These are phyloP conservation scores for Condylura cristata DNA, from an alignment of 2,113 vertebrate genomes.

Conservation along the genomic window DNA sequence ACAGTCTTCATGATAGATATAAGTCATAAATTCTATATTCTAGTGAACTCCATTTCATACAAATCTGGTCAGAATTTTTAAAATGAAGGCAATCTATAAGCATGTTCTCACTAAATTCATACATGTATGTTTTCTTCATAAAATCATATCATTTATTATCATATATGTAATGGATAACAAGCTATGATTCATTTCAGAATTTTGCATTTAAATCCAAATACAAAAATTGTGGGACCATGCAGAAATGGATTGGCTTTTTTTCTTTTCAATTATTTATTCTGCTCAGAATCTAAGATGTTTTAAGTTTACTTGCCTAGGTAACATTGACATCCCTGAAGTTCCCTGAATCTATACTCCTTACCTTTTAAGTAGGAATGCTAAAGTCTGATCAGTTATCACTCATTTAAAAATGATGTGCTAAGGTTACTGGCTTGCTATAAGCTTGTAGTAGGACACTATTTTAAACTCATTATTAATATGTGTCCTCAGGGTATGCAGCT, in stretches of 20 bases:
- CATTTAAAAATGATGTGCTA: conserved; percentile 46
- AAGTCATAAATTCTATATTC: not conserved
- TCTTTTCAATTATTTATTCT: not conserved
- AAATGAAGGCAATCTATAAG: not conserved
- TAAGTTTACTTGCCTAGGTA: not conserved
- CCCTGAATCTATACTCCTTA: not conserved
- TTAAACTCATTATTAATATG: conserved; percentile 55
- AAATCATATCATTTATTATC: too few species aligned
- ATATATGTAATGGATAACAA: too few species aligned
- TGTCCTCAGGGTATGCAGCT: conserved; percentile 43
- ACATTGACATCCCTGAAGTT: conserved; percentile 17
- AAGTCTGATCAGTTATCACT: conserved; percentile 58
- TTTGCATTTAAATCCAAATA: not conserved
- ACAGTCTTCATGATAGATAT: not conserved
- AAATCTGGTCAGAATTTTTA: not conserved
- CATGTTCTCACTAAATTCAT: not conserved
- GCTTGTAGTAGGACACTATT: conserved; percentile 29
- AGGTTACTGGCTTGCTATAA: not conserved
- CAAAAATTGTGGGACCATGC: not conserved
- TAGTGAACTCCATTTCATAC: not conserved
- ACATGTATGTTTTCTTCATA: not conserved
- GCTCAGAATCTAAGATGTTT: not conserved
- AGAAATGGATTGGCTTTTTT: not conserved
- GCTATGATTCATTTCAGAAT: too few species aligned
- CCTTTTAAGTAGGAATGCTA: conserved; percentile 40